These are phyloP conservation scores for Falcunculus frontatus DNA, from an alignment of 2,113 vertebrate genomes.

Conservation along the genomic window DNA sequence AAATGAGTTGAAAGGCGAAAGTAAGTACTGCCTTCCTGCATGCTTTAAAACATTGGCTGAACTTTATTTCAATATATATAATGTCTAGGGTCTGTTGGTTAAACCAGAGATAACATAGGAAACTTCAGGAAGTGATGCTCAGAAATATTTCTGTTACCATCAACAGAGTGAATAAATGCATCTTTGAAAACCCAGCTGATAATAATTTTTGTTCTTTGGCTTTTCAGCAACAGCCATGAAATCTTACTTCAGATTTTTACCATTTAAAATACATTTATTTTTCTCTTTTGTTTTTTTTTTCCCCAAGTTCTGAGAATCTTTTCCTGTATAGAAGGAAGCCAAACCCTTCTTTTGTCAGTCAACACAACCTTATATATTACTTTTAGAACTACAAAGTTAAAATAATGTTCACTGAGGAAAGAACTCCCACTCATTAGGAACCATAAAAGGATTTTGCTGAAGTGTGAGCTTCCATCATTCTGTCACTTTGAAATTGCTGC, in stretches of 20 bases:
- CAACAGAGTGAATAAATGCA: not conserved
- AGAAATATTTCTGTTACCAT: not conserved
- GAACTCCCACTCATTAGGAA: not conserved
- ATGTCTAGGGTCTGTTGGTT: not conserved
- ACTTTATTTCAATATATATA: not conserved
- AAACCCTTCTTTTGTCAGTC: not conserved
- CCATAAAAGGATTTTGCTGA: slow-evolving; percentile 21
- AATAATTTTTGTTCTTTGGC: not conserved
- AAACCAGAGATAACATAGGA: not conserved
- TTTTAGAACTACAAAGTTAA: not conserved
- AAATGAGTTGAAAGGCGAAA: not conserved
- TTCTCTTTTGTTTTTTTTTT: not conserved
- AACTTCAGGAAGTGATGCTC: not conserved
- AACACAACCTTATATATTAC: not conserved
- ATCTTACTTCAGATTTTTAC: not conserved
- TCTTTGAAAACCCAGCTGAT: not conserved
- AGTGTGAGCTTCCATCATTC: slow-evolving; percentile 7
- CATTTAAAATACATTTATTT: not conserved
- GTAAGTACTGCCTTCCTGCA: not conserved
- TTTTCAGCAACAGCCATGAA: not conserved
- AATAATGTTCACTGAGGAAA: not conserved
- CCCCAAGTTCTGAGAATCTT: not conserved
- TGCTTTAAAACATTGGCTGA: not conserved
- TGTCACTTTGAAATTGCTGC: slow-evolving; percentile 18
- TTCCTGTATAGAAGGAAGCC: not conserved